Conservation (phyloP, 2,797 vertebrate species). For the Tamandua tetradactyla region DNA sequence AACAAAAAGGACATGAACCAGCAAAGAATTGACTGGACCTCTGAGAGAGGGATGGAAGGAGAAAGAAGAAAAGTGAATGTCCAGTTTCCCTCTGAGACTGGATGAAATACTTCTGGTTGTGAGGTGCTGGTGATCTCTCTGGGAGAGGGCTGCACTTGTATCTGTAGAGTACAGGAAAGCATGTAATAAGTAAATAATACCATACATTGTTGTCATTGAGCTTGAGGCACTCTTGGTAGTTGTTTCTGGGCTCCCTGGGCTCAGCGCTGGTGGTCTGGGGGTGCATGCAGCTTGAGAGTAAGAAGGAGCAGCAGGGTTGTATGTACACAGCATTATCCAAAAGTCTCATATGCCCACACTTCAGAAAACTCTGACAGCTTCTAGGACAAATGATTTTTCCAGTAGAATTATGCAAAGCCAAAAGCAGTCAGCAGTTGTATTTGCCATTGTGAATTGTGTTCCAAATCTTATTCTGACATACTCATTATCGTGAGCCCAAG, state of each 20-base stretch:
- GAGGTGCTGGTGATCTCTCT: not conserved
- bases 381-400: conserved; percentile 31
- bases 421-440: conserved; percentile 40
- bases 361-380: conserved; percentile 19
- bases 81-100: not conserved
- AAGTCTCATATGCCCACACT: not conserved
- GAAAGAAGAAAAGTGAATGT: not conserved
- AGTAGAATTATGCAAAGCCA: conserved; percentile 39
- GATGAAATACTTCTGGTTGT: not conserved
- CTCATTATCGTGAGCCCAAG: conserved; percentile 55
- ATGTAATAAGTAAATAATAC: not conserved
- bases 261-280: not conserved
- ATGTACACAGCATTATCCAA: not conserved
- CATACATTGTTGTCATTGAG: not conserved
- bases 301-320: not conserved
- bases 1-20: conserved; percentile 2
- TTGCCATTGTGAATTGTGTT: conserved; percentile 39
- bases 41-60: not conserved
- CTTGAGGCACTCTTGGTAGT: not conserved
- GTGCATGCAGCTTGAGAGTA: not conserved
- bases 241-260: not conserved
- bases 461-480: conserved; percentile 50
- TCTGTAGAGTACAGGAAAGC: not conserved
- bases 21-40: not conserved
- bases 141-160: not conserved